Percentiles rank a stretch among this genome's conserved stretches.
phyloP scores from a whole-genome alignment of 2,113 vertebrate species.

The Oxygymnocypris stewartii region DNA sequence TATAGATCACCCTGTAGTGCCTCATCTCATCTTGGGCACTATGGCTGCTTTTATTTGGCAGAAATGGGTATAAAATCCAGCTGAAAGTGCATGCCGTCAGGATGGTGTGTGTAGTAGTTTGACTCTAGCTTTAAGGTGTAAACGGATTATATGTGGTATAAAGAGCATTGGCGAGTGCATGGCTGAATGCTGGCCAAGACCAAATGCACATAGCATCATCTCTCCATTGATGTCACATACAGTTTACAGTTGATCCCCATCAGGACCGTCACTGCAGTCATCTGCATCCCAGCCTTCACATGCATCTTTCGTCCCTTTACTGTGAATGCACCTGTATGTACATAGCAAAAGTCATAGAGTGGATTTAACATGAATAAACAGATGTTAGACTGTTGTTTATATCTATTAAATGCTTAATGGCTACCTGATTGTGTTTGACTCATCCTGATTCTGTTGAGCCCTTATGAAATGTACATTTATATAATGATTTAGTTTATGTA shows the following conservation, averaged over 20 bases:
- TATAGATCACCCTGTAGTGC: not conserved
- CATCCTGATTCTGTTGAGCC: not conserved
- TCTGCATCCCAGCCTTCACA: conserved; percentile 48
- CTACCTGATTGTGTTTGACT: conserved; percentile 19
- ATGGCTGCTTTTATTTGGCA: conserved; percentile 16
- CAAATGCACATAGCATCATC: conserved; percentile 17
- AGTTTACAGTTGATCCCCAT: conserved; percentile 26
- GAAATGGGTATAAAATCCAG: not conserved
- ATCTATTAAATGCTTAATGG: conserved; percentile 32
- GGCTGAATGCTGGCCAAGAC: conserved; percentile 26
- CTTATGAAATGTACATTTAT: not conserved
- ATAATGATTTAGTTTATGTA: not conserved
- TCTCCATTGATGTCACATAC: conserved; percentile 23
- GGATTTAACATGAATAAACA: conserved; percentile 72
- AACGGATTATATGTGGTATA: not conserved
- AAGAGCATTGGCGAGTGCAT: conserved; percentile 42
- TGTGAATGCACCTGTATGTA: conserved; percentile 70
- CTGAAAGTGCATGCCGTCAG: conserved; percentile 20
- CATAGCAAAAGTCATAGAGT: conserved; percentile 62
- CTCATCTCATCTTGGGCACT: not conserved
- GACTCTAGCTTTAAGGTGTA: conserved; percentile 7
- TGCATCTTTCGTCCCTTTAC: conserved; percentile 63
- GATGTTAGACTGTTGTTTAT: conserved; percentile 59
- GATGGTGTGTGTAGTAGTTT: not conserved
- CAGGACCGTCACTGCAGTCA: not conserved